Evolutionary conservation across 2,888 invertebrate species (phyloP).

Genomic region (Aleiodes leptofemur): DNA sequence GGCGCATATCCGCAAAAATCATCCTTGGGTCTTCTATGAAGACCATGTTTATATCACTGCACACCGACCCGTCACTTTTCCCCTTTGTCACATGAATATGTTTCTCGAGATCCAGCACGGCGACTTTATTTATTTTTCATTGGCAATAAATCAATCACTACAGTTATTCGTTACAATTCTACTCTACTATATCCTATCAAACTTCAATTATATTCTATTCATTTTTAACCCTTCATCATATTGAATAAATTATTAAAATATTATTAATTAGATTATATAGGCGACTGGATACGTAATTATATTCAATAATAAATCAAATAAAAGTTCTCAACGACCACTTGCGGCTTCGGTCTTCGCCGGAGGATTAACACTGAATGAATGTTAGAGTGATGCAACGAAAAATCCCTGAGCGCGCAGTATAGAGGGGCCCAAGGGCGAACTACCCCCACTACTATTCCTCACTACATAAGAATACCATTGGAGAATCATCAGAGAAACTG

Average conservation of each 20-base stretch:
- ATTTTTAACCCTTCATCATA: background rate
- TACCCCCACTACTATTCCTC: slow-evolving; percentile 63
- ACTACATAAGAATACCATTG: slow-evolving; percentile 40
- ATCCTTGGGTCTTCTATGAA: slow-evolving; percentile 73
- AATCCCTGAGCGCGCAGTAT: slow-evolving; percentile 48
- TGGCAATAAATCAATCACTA: slow-evolving; percentile 12
- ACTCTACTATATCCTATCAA: background rate
- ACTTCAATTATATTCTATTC: background rate
- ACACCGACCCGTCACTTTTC: slow-evolving; percentile 53
- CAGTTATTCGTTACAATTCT: background rate
- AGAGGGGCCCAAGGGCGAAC: slow-evolving; percentile 67
- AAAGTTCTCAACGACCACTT: slow-evolving; percentile 48
- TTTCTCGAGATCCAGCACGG: slow-evolving; percentile 61
- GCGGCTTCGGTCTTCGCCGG: slow-evolving; percentile 59
- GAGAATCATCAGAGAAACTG: slow-evolving; percentile 25
- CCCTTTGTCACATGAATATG: slow-evolving; percentile 63
- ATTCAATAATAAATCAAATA: background rate
- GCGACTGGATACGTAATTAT: background rate
- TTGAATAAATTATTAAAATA: background rate
- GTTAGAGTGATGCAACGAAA: slow-evolving; percentile 72
- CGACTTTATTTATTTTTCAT: slow-evolving; percentile 37
- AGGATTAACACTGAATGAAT: slow-evolving; percentile 70
- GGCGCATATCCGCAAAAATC: slow-evolving; percentile 73
- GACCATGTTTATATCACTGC: slow-evolving; percentile 68
- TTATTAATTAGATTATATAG: background rate